Conservation (phyloP, 2,797 vertebrate species). For the Rhinophrynus dorsalis region DNA sequence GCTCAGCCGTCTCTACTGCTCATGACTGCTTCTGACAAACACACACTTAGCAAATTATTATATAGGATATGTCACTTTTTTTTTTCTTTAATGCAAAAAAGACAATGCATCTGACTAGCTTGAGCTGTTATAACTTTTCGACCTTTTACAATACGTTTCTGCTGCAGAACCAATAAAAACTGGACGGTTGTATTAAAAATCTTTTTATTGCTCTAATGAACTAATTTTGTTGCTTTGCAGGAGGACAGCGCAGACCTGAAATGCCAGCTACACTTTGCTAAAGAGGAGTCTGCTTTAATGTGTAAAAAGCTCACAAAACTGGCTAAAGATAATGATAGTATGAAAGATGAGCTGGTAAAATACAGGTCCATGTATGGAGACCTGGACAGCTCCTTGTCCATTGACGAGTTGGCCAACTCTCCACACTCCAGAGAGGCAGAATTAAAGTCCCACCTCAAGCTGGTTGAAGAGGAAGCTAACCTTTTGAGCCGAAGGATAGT, state of each 20-base stretch:
- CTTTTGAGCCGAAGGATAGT: conserved; percentile 92
- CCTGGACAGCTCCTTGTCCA: conserved; percentile 84
- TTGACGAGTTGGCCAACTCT: conserved; percentile 89
- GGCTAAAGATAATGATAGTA: conserved; percentile 91
- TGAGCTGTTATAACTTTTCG: no score
- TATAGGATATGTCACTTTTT: no score
- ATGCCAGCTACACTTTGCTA: conserved; percentile 97
- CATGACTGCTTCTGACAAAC: no score
- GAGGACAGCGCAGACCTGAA: conserved; percentile 95
- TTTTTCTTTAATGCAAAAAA: no score
- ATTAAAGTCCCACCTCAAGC: conserved; percentile 89
- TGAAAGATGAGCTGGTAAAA: conserved; percentile 93
- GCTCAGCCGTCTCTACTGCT: no score
- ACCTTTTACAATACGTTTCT: no score
- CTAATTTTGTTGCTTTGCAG: conserved; percentile 63
- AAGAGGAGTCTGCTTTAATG: conserved; percentile 96
- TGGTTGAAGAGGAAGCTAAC: conserved; percentile 98
- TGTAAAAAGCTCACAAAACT: conserved; percentile 96
- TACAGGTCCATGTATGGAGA: conserved; percentile 90
- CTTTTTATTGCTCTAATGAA: no score
- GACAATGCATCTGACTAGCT: no score
- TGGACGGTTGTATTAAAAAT: no score
- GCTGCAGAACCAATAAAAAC: no score
- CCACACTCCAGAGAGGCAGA: conserved; percentile 92
- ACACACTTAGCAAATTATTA: no score